Evolutionary conservation across 2,113 vertebrate species (phyloP).

Genomic region (Cepphus grylle): DNA sequence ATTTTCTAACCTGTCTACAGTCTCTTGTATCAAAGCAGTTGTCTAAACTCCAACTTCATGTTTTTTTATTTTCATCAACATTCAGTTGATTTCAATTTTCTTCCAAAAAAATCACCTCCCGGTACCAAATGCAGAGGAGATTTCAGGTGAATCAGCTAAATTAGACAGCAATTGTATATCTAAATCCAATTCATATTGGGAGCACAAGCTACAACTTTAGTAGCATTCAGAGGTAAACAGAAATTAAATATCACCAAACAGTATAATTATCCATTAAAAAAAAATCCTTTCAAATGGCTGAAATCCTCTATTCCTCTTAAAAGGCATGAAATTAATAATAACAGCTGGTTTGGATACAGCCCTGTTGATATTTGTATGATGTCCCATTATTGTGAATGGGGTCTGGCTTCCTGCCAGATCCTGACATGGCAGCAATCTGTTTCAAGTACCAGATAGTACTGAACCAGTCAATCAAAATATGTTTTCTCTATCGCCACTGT

Average conservation of each 20-base stretch:
- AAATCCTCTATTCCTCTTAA: conserved; percentile 33
- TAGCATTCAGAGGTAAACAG: conserved; percentile 39
- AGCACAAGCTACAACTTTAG: conserved; percentile 17
- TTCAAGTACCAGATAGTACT: conserved; percentile 18
- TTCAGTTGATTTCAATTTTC: not conserved
- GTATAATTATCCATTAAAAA: conserved; percentile 53
- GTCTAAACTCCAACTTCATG: not conserved
- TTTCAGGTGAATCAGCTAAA: conserved; percentile 9
- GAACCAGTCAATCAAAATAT: conserved; percentile 32
- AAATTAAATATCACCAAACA: conserved; percentile 54
- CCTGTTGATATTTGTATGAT: conserved; percentile 27
- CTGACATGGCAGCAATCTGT: conserved; percentile 22
- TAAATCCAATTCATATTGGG: conserved; percentile 1
- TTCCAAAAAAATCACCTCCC: not conserved
- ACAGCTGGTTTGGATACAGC: conserved; percentile 37
- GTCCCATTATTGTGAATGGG: conserved; percentile 40
- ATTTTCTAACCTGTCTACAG: not conserved
- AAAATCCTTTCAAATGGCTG: conserved; percentile 16
- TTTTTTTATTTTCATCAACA: not conserved
- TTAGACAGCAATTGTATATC: not conserved
- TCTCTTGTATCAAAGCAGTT: not conserved
- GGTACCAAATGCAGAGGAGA: not conserved
- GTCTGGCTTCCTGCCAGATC: conserved; percentile 38
- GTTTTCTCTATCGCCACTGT: not conserved
- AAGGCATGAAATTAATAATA: conserved; percentile 58